These are phyloP conservation scores for Mionectes olivaceus DNA, from an alignment of 2,797 vertebrate species.

Conservation along the genomic window DNA sequence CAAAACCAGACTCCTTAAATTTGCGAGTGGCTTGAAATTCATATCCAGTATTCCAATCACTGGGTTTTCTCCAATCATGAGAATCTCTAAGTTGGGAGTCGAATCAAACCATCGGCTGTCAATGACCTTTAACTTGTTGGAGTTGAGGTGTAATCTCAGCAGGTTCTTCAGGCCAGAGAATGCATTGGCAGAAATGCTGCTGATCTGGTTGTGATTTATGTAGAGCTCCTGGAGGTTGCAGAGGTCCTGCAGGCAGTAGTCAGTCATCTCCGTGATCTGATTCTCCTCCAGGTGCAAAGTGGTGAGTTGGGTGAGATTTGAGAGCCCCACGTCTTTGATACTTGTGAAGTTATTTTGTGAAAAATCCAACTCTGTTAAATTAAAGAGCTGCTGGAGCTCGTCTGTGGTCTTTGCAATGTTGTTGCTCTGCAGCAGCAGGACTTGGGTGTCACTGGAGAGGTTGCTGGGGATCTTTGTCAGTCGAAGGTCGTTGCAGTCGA, in stretches of 20 bases:
- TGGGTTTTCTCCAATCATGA: conserved; percentile 98
- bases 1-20: conserved; percentile 92
- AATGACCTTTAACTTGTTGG: conserved; percentile 91
- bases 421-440: conserved; percentile 96
- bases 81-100: conserved; percentile 95
- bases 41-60: conserved; percentile 93
- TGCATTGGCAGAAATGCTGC: conserved; percentile 89
- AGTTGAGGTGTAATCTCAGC: conserved; percentile 94
- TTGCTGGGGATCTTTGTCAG: conserved; percentile 92
- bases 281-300: conserved; percentile 97
- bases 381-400: conserved; percentile 93
- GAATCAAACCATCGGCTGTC: conserved; percentile 95
- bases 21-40: conserved; percentile 93
- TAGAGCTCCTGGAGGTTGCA: conserved; percentile 95
- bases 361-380: conserved; percentile 94
- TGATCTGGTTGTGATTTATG: conserved; percentile 98
- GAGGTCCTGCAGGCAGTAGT: conserved; percentile 93
- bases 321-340: conserved; percentile 91
- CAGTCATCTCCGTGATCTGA: conserved; percentile 92
- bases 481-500: conserved; percentile 97
- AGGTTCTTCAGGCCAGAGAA: conserved; percentile 91
- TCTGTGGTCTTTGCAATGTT: conserved; percentile 91
- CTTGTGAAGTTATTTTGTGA: conserved; percentile 97
- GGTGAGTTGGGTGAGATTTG: conserved; percentile 93
- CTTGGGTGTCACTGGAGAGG: conserved; percentile 94